Evolutionary conservation across 2,888 invertebrate genomes (phyloP), one percentile per base, ranked within the genome.

Genomic region (Azorinus chamasolen): DNA sequence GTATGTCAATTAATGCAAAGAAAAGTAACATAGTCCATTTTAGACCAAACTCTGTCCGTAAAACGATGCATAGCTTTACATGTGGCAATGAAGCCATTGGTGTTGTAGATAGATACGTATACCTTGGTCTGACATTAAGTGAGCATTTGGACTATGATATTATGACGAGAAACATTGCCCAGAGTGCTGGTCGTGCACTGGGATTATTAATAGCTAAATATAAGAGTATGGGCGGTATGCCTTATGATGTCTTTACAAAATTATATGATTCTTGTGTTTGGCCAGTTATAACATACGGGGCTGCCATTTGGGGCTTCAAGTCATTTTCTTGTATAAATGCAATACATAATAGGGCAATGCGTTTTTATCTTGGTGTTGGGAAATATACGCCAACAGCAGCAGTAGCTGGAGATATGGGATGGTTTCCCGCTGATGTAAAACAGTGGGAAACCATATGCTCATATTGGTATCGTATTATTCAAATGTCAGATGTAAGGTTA

Each of bases 361-460:
- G n/a, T n/a, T 58, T 70, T 25, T 75, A 55, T 46, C 43, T 70
- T 2, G 61, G 76, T 5, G 41, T 39, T 8, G 65, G 65, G 2
- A 61, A 62, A 39, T 64, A 57, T 22, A 66, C 76, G 14, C 71
- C 71, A 24, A 65, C 48, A 18, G 53, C 70, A 8, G 64, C 76
- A 12, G 24, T 76, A 14, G 12, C n/a, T 1, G 70, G 66, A 50
- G 75, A 69, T 12, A 69, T 74, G 53, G 75, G 48, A 6, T 32
- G 69, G 48, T 48, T 18, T 12, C 63, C 32, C 37, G n/a, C 43
- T 2, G 16, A 12, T 18, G n/a, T n/a, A n/a, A n/a, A n/a, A n/a
- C 48, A 62, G 25, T 62, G 54, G 61, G 45, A 37, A 24, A 22
- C 45, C 8, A 45, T 70, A 0, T 53, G 45, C 27, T n/a, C 22